These are phyloP conservation scores for Buteo buteo DNA, from an alignment of 2,113 vertebrate species.

Conservation along the genomic window DNA sequence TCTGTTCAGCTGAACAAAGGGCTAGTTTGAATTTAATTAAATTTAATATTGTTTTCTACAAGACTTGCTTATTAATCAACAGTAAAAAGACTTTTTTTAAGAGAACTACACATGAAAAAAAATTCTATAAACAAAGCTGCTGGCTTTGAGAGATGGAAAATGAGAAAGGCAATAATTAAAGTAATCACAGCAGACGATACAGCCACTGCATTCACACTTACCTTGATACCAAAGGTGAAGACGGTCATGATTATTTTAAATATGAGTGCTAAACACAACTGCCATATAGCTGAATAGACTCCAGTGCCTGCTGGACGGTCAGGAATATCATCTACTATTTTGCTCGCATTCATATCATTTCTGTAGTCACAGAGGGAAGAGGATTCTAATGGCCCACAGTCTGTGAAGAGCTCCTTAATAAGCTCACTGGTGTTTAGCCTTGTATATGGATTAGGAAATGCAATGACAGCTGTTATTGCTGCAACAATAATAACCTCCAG, in stretches of 20 bases:
- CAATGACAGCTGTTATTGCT: constrained; percentile 91
- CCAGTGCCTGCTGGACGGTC: constrained; percentile 89
- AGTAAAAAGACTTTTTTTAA: neutral
- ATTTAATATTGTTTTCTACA: neutral
- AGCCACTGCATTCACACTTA: constrained; percentile 46
- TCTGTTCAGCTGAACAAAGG: neutral
- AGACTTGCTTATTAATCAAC: neutral
- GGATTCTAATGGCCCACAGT: constrained; percentile 93
- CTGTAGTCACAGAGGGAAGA: constrained; percentile 96
- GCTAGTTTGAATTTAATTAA: neutral
- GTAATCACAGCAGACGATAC: neutral
- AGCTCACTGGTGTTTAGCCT: constrained; percentile 97
- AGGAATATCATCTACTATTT: constrained; percentile 86
- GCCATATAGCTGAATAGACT: constrained; percentile 97
- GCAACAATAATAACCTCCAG: constrained; percentile 96
- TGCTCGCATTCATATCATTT: constrained; percentile 93
- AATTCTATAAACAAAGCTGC: neutral
- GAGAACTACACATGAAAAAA: neutral
- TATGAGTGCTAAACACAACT: constrained; percentile 93
- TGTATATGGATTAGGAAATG: constrained; percentile 95
- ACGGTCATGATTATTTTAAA: constrained; percentile 99
- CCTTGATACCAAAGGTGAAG: constrained; percentile 99
- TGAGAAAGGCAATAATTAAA: neutral
- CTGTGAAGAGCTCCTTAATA: constrained; percentile 97
- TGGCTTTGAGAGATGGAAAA: neutral